Evolutionary conservation across 2,888 invertebrate species (phyloP).

Genomic region (Tanaodytes sp.): DNA sequence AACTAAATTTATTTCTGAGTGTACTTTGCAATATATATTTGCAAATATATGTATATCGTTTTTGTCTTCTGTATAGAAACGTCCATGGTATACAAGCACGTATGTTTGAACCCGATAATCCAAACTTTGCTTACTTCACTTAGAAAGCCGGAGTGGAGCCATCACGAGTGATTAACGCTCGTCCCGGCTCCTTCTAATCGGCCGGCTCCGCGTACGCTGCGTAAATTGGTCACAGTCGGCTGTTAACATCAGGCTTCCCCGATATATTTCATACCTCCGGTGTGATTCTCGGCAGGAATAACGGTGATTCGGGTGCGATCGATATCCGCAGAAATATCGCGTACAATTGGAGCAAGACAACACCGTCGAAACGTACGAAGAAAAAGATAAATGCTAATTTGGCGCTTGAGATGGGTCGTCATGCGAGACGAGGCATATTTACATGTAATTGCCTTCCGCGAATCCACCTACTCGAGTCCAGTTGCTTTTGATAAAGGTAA

Average conservation of each 20-base stretch:
- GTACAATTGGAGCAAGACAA: slow-evolving; percentile 53
- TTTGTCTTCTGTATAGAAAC: too few relatives aligned
- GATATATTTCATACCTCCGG: slow-evolving; percentile 34
- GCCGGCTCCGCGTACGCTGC: slow-evolving; percentile 31
- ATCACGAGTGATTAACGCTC: slow-evolving; percentile 8
- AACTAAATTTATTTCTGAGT: too few relatives aligned
- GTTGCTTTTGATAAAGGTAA: slow-evolving; percentile 69
- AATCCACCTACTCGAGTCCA: slow-evolving; percentile 68
- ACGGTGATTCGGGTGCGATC: slow-evolving; percentile 49
- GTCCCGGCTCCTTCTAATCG: slow-evolving; percentile 5
- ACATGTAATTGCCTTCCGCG: slow-evolving; percentile 70
- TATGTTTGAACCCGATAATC: too few relatives aligned
- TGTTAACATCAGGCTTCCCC: slow-evolving; percentile 27
- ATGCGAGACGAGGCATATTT: slow-evolving; percentile 67
- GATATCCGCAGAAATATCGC: slow-evolving; percentile 47
- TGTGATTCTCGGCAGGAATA: slow-evolving; percentile 41
- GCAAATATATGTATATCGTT: too few relatives aligned
- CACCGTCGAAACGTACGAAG: slow-evolving; percentile 55
- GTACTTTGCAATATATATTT: too few relatives aligned
- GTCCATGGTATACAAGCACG: too few relatives aligned
- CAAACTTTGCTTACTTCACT: too few relatives aligned
- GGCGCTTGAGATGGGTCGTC: slow-evolving; percentile 64
- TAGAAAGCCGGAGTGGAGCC: too few relatives aligned
- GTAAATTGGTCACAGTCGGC: slow-evolving; percentile 51
- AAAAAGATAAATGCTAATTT: slow-evolving; percentile 64